Base-by-base conservation (phyloP, 2,888 invertebrate species). In the Pseudococcus viburni region DNA sequence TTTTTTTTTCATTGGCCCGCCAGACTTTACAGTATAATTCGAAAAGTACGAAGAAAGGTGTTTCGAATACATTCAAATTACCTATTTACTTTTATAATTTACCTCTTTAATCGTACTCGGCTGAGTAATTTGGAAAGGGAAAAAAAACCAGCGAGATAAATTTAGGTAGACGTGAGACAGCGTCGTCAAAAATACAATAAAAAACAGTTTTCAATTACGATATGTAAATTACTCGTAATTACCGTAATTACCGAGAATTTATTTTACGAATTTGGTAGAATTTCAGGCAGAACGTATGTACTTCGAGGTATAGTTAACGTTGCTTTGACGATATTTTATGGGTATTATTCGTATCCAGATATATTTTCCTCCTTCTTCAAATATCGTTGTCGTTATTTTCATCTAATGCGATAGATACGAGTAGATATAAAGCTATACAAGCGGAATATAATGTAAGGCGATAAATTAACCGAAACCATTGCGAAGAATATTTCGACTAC, bases 121-220 rank as follows among this genome's bases (percentile, higher is more conserved):
- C 55, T 19, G 59, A 59, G 59, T 19, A 59, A 59, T 59, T 59
- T 59, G 9, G 19, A 19, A 55, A 12, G 12, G 12, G 17, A 59
- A 59, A 59, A 19, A 59, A 59, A 59, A 59, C 11, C 17, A 19
- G 5, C 1, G 59, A 59, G 22, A 22, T 64, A 64, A 73, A 12
- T 64, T 19, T 33, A 22, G 19, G 12, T 22, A 19, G 3, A 73
- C 26, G 15, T 15, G 19, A 64, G n/a, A 59, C n/a, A 59, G 59
- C n/a, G 17, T 59, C n/a, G 26, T 33, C 26, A 33, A 22, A 64
- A 64, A 64, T 19, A 19, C 2, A 33, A 73, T 73, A 73, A 73
- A 73, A 73, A 33, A 73, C 68, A 15, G 33, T 11, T 73, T 73
- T 73, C 68, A 73, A 73, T 73, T 73, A 73, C 68, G 68, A 26